phyloP scores from a whole-genome alignment of 2,113 vertebrate genomes.

The Rhipidura dahli region DNA sequence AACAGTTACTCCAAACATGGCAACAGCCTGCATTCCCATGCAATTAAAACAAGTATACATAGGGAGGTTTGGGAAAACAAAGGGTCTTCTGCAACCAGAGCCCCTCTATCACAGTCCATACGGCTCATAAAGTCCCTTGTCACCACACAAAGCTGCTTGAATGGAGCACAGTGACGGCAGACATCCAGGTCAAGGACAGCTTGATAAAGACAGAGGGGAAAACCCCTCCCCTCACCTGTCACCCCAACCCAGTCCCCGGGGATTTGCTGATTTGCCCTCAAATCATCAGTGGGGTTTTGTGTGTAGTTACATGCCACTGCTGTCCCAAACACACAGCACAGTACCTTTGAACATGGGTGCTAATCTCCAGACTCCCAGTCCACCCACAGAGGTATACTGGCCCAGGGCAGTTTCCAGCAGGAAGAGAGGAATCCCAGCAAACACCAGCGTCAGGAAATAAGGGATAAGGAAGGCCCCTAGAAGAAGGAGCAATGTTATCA shows the following conservation, averaged over 20 bases:
- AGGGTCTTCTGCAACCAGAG: not conserved
- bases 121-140: not conserved
- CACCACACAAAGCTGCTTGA: not conserved
- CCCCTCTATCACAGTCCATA: not conserved
- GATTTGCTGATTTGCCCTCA: not conserved
- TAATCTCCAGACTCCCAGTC: slow-evolving; percentile 88
- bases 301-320: accelerated
- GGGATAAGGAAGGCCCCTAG: slow-evolving; percentile 90
- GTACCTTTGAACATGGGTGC: slow-evolving; percentile 94
- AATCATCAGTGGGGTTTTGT: not conserved
- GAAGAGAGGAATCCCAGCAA: slow-evolving; percentile 90
- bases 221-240: not conserved
- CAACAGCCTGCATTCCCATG: not conserved
- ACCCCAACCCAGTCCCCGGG: not conserved
- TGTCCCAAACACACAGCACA: not conserved
- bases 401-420: slow-evolving; percentile 87
- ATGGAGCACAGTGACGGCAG: not conserved
- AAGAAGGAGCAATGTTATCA: not conserved
- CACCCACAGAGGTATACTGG: slow-evolving; percentile 86
- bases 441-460: slow-evolving; percentile 87
- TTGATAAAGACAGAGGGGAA: not conserved
- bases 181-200: not conserved
- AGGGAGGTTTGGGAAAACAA: not conserved
- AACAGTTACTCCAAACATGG: not conserved
- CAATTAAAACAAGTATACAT: not conserved